These are phyloP conservation scores for Hyperoplus immaculatus DNA, from an alignment of 2,797 vertebrate species.

Conservation along the genomic window DNA sequence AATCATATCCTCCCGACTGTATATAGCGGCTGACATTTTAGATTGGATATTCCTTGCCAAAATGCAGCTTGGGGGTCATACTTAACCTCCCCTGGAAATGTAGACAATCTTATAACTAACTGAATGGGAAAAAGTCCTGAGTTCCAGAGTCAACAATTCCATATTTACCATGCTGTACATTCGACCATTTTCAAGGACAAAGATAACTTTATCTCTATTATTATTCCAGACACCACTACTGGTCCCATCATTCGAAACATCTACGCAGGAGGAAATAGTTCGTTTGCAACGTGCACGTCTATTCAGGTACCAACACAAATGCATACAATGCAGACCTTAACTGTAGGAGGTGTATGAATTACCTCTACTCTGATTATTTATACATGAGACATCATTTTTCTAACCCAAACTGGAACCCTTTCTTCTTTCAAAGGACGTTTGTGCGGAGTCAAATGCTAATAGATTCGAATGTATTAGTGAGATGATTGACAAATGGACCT, in stretches of 20 bases:
- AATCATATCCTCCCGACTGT: too few species aligned
- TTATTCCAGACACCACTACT: conserved; percentile 40
- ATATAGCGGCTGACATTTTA: too few species aligned
- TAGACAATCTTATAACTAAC: too few species aligned
- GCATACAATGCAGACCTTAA: not conserved
- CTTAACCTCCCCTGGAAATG: too few species aligned
- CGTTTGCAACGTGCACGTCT: conserved; percentile 53
- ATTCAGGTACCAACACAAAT: conserved; percentile 51
- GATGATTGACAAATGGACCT: conserved; percentile 67
- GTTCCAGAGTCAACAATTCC: too few species aligned
- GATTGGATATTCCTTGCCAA: too few species aligned
- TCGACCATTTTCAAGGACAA: not conserved
- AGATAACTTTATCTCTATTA: not conserved
- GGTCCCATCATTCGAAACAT: conserved; percentile 47
- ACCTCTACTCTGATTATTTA: not conserved
- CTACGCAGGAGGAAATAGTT: conserved; percentile 75
- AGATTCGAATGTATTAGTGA: conserved; percentile 31
- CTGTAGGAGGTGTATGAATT: not conserved
- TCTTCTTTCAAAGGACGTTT: conserved; percentile 19
- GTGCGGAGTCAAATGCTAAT: not conserved
- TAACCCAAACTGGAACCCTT: not conserved
- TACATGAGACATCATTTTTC: not conserved
- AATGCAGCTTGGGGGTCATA: too few species aligned
- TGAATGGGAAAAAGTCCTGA: too few species aligned
- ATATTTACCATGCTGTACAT: too few species aligned